These are phyloP conservation scores for Pheosia tremula DNA, from an alignment of 2,888 invertebrate species.

Conservation along the genomic window DNA sequence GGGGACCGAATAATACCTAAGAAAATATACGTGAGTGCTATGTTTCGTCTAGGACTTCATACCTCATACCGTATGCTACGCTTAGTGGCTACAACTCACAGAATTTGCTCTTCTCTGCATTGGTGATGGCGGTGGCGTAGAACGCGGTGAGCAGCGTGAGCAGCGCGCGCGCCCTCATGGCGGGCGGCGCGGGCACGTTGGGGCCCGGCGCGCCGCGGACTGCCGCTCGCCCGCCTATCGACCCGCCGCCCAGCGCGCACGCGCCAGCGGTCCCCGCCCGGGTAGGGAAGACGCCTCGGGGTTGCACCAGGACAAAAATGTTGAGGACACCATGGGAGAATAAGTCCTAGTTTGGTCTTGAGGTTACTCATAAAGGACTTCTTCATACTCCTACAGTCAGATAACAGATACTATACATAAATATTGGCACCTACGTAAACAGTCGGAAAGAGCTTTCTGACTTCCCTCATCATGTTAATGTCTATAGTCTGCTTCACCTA, in stretches of 20 bases:
- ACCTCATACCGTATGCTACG: neutral
- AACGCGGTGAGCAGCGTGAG: conserved; percentile 63
- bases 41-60: neutral
- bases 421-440: too few relatives aligned
- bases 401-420: too few relatives aligned
- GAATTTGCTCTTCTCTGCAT: conserved; percentile 83
- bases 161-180: conserved; percentile 76
- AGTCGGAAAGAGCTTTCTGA: too few relatives aligned
- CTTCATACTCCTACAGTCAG: too few relatives aligned
- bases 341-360: neutral
- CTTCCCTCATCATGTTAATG: too few relatives aligned
- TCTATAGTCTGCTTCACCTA: too few relatives aligned
- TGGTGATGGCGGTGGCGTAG: conserved; percentile 57
- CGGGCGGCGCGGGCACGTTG: conserved; percentile 71
- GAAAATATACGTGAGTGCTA: neutral
- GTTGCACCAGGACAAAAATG: neutral
- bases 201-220: conserved; percentile 64
- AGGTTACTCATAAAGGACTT: too few relatives aligned
- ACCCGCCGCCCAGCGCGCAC: conserved; percentile 27
- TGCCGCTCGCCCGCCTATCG: conserved; percentile 49
- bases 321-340: neutral
- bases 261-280: conserved; percentile 36
- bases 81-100: conserved; percentile 65
- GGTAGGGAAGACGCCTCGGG: neutral
- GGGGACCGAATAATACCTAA: neutral